Percentiles rank a stretch among this genome's conserved stretches.
Evolutionary conservation across 1,140 invertebrate genomes (phyloP).

Genomic region (Listronotus bonariensis): DNA sequence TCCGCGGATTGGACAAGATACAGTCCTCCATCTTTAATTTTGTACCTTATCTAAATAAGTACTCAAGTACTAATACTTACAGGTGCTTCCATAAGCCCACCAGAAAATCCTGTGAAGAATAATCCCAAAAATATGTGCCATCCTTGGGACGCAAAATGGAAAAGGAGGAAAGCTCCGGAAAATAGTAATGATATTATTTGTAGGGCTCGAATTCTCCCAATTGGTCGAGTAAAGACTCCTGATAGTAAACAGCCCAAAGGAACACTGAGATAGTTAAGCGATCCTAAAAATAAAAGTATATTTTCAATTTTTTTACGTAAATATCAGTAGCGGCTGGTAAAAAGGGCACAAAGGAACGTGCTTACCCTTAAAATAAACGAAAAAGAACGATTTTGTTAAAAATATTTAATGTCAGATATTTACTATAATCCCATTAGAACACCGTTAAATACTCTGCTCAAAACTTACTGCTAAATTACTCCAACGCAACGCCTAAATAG

Average conservation of each 20-base stretch:
- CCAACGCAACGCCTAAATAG: too few species aligned
- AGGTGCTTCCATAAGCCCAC: conserved; percentile 77
- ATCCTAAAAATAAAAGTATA: conserved; percentile 63
- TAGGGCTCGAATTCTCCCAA: conserved; percentile 73
- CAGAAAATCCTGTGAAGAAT: conserved; percentile 70
- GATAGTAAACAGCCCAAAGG: conserved; percentile 75
- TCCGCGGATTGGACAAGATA: too few species aligned
- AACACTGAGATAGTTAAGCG: conserved; percentile 75
- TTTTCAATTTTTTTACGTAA: too few species aligned
- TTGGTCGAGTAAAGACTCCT: conserved; percentile 67
- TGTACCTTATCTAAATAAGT: background rate
- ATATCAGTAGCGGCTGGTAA: too few species aligned
- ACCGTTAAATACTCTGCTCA: too few species aligned
- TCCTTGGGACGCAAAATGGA: conserved; percentile 65
- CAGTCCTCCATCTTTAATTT: background rate
- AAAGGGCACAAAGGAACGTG: too few species aligned
- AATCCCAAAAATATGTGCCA: conserved; percentile 69
- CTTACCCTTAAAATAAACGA: too few species aligned
- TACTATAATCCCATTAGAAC: too few species aligned
- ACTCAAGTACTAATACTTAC: conserved; percentile 59
- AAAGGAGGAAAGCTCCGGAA: conserved; percentile 71
- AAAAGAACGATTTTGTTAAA: too few species aligned
- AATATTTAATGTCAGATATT: too few species aligned
- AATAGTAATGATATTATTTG: conserved; percentile 74
- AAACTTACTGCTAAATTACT: too few species aligned